These are phyloP conservation scores for Siniperca scherzeri DNA, from an alignment of 2,797 vertebrate genomes.

Conservation along the genomic window DNA sequence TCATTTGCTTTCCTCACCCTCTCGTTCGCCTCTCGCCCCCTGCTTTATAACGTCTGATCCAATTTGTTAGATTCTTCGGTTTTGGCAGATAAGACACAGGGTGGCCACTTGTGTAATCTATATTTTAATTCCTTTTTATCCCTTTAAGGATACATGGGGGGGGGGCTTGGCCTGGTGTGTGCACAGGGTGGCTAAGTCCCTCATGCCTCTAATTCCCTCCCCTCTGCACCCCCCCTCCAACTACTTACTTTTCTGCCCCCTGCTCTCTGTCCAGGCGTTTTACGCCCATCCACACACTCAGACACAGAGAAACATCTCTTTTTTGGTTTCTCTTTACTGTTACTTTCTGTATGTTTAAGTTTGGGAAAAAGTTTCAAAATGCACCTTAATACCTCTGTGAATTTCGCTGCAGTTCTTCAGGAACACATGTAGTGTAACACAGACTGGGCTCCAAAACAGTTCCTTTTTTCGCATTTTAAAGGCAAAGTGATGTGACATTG, in stretches of 20 bases:
- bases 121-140: constrained; percentile 83
- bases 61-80: constrained; percentile 78
- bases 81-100: constrained; percentile 69
- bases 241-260: constrained; percentile 29
- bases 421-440: background rate
- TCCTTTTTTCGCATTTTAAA: background rate
- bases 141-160: constrained; percentile 73
- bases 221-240: constrained; percentile 16
- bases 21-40: constrained; percentile 18
- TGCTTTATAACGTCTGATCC: constrained; percentile 69
- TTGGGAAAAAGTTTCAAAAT: constrained; percentile 7
- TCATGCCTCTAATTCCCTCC: constrained; percentile 81
- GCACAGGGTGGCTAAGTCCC: constrained; percentile 83
- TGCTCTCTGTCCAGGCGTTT: constrained; percentile 36
- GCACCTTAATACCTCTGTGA: background rate
- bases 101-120: constrained; percentile 79
- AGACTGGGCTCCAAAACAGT: background rate
- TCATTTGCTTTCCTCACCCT: constrained; percentile 20
- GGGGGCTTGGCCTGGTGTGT: constrained; percentile 63
- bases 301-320: constrained; percentile 21
- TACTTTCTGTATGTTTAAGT: constrained; percentile 11
- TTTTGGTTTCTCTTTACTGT: background rate
- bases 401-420: constrained; percentile 6
- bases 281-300: constrained; percentile 14
- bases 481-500: background rate